Percentiles rank a stretch among this genome's conserved stretches.
phyloP scores from a whole-genome alignment of 1,140 invertebrate genomes.

The Drosophila navojoa region DNA sequence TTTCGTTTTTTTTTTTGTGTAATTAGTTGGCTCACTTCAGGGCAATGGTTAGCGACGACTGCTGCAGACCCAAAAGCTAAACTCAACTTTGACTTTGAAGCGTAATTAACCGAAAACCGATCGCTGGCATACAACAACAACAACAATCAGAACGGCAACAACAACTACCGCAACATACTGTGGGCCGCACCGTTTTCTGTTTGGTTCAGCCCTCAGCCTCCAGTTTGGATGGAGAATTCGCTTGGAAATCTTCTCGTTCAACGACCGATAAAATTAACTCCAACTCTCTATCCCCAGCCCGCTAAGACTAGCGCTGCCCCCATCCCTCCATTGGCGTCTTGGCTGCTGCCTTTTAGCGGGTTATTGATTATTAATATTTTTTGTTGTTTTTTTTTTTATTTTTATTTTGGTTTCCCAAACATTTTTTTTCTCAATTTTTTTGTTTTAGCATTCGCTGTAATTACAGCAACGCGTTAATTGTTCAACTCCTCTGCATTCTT shows the following conservation, averaged over 20 bases:
- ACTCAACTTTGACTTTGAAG: conserved; percentile 43
- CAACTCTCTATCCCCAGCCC: conserved; percentile 35
- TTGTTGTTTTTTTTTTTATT: conserved; percentile 10
- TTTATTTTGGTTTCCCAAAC: conserved; percentile 50
- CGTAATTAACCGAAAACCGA: conserved; percentile 77
- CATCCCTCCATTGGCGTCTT: not conserved
- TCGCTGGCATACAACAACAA: conserved; percentile 61
- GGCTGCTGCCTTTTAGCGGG: conserved; percentile 68
- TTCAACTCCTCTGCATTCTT: conserved; percentile 65
- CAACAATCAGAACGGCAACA: conserved; percentile 3
- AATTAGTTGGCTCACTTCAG: conserved; percentile 68
- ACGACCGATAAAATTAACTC: conserved; percentile 78
- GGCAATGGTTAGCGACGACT: conserved; percentile 26
- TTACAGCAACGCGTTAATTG: conserved; percentile 78
- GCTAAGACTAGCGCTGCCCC: not conserved
- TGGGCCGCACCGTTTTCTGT: conserved; percentile 14
- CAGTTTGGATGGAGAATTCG: conserved; percentile 28
- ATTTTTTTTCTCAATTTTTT: conserved; percentile 35
- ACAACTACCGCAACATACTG: conserved; percentile 4
- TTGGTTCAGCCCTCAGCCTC: conserved; percentile 7
- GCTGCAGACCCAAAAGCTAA: conserved; percentile 1
- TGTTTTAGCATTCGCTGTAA: conserved; percentile 65
- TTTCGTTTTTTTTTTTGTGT: conserved; percentile 74
- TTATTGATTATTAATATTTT: conserved; percentile 80
- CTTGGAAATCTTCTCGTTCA: conserved; percentile 61